Base-by-base conservation (phyloP, 2,113 vertebrate genomes). In the Malurus elegans region DNA sequence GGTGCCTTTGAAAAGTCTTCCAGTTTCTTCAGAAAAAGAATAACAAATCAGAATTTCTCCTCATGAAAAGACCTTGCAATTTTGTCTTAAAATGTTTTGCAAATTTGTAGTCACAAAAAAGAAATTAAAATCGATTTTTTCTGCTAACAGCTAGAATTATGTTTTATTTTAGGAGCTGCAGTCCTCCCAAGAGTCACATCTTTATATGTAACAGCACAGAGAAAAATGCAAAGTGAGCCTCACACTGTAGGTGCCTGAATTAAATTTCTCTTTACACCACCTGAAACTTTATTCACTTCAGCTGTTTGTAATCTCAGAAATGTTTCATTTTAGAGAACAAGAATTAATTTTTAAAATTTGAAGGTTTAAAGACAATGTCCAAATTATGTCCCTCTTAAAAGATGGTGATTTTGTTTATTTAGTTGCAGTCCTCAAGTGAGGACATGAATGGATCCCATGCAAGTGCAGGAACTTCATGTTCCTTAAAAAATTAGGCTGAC, bases 231-330 rank as follows among this genome's bases (percentile, higher is more conserved):
- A 29, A 83, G 28, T n/a, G 14, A 80, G 12, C 3, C 13, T 65
- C 2, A 0, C 10, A 6, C 32, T 44, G 6, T 19, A 44, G 20
- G 31, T 32, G 38, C 7, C n/a, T 32, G 20, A 71, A 62, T 44
- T 71, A 61, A 71, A 82, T 21, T 24, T 40, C 40, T 82, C 10
- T 40, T 34, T 86, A 6, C 5, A 26, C n/a, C 38, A 40, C 12
- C 20, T 71, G 38, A 38, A 66, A 71, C 8, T 48, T 83, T 51
- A 9, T 57, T 72, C 18, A 8, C 7, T 58, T 61, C 12, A 73
- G 4, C 14, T 72, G 6, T 47, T 26, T 84, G 4, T 10, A 50
- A 11, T 48, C 38, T 76, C 50, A 69, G 25, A 76, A 76, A 47
- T 45, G 5, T 38, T 66, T 62, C n/a, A 0, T 4, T 88, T 79